These are phyloP conservation scores for Boloria selene DNA, from an alignment of 2,888 invertebrate genomes.

Conservation along the genomic window DNA sequence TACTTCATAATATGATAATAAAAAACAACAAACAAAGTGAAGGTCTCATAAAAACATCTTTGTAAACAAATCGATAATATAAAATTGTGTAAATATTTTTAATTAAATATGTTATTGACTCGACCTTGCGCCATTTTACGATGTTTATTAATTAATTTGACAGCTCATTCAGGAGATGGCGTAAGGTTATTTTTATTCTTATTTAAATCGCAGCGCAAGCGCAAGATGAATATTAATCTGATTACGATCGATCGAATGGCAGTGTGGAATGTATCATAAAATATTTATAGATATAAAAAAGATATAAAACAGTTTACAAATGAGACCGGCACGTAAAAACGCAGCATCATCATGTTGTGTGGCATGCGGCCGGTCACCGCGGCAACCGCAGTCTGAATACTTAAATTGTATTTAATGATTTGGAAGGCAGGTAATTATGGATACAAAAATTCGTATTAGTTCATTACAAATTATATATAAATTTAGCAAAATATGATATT, in stretches of 20 bases:
- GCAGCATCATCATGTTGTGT: constrained; percentile 67
- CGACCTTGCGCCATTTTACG: constrained; percentile 17
- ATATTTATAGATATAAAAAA: constrained; percentile 66
- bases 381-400: constrained; percentile 57
- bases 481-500: neutral
- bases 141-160: constrained; percentile 9
- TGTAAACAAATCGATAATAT: neutral
- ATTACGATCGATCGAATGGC: constrained; percentile 56
- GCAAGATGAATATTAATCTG: constrained; percentile 52
- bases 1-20: neutral
- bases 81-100: neutral
- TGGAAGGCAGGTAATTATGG: constrained; percentile 42
- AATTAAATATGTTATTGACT: neutral
- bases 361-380: constrained; percentile 49
- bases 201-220: constrained; percentile 35
- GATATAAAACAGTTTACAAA: constrained; percentile 56
- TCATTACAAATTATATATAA: constrained; percentile 11
- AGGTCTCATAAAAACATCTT: neutral
- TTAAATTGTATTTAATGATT: constrained; percentile 61
- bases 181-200: constrained; percentile 35
- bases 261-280: constrained; percentile 59
- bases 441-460: constrained; percentile 16
- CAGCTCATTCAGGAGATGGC: constrained; percentile 26
- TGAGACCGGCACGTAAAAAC: constrained; percentile 58
- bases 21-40: neutral